A percentile compares a stretch with the other conserved stretches of the same genome.
Conservation (phyloP, 2,888 invertebrate species). For the Polyommatus icarus region DNA sequence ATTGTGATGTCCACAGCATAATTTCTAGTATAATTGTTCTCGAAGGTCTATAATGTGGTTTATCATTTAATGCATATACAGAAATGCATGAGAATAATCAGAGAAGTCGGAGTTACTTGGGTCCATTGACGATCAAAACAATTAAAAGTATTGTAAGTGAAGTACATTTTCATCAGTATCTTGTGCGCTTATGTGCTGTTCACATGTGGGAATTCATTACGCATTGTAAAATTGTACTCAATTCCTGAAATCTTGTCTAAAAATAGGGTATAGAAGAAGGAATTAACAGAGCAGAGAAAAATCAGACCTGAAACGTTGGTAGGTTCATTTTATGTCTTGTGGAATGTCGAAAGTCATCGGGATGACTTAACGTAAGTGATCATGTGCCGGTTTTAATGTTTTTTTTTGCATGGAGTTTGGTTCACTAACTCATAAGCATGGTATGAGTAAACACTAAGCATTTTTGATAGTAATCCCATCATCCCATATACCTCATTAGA, state of each 20-base stretch:
- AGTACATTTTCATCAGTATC: neutral
- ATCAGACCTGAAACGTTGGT: constrained; percentile 11
- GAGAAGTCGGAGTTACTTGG: constrained; percentile 13
- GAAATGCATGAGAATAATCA: constrained; percentile 24
- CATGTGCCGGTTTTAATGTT: constrained; percentile 65
- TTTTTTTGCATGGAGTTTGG: constrained; percentile 53
- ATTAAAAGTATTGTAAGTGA: neutral
- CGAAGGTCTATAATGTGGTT: constrained; percentile 29
- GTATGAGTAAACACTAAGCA: neutral
- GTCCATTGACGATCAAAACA: constrained; percentile 14
- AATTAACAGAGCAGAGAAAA: constrained; percentile 7
- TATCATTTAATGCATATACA: constrained; percentile 27
- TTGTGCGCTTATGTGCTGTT: constrained; percentile 32
- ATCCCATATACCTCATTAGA: neutral
- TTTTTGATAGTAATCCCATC: neutral
- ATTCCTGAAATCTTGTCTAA: constrained; percentile 11
- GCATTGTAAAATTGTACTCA: constrained; percentile 39
- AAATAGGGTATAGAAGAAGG: constrained; percentile 25
- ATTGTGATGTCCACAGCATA: constrained; percentile 67
- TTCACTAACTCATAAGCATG: constrained; percentile 50
- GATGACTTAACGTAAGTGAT: constrained; percentile 61
- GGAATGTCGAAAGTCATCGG: constrained; percentile 14
- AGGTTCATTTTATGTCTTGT: constrained; percentile 27
- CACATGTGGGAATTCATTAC: constrained; percentile 34
- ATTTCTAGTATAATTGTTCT: constrained; percentile 38